phyloP scores from a whole-genome alignment of 2,888 invertebrate species.

The Drosophila fulvimacula region DNA sequence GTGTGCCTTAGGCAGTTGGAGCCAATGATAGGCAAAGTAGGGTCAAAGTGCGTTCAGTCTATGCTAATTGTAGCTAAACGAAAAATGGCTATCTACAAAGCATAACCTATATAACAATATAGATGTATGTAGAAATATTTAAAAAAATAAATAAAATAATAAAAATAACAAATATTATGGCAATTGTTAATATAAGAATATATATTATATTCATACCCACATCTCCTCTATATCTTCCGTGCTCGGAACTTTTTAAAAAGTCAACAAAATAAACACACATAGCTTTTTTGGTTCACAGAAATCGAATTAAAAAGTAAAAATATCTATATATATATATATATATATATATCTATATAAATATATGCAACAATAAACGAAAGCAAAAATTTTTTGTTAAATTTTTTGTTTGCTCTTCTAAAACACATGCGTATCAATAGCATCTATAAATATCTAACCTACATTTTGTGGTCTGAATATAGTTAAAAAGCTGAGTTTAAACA shows the following conservation, averaged over 20 bases:
- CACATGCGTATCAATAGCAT: not conserved
- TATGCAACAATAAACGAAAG: not conserved
- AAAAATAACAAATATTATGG: too few relatives aligned
- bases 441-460: not conserved
- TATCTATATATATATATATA: not conserved
- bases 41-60: not conserved
- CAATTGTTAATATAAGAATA: too few relatives aligned
- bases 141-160: too few relatives aligned
- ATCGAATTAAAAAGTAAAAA: not conserved
- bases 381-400: not conserved
- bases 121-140: too few relatives aligned
- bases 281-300: not conserved
- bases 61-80: not conserved
- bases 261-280: not conserved
- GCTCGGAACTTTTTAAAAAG: too few relatives aligned
- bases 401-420: not conserved
- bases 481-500: constrained; percentile 5
- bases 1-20: not conserved
- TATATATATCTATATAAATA: not conserved
- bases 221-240: too few relatives aligned
- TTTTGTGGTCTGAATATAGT: not conserved
- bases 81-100: not conserved
- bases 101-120: too few relatives aligned
- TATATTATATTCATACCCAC: too few relatives aligned
- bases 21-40: not conserved